Percentiles rank a stretch among this genome's conserved stretches.
Conservation (phyloP, 2,888 invertebrate genomes). For the Dasysyrphus albostriatus region DNA sequence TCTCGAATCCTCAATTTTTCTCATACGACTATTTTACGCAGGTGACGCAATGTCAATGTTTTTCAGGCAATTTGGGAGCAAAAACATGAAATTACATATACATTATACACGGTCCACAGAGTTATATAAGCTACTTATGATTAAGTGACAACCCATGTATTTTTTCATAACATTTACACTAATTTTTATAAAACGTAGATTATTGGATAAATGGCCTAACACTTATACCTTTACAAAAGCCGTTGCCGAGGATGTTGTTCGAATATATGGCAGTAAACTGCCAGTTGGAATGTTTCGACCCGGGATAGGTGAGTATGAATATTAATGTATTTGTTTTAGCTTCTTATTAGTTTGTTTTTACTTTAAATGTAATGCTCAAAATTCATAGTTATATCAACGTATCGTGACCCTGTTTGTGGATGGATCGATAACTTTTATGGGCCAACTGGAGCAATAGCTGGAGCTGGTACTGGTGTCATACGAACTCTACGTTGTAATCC, state of each 20-base stretch:
- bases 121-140: too few relatives aligned
- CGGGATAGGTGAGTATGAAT: constrained; percentile 88
- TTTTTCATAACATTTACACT: too few relatives aligned
- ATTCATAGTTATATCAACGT: constrained; percentile 87
- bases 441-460: constrained; percentile 90
- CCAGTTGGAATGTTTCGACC: constrained; percentile 94
- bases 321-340: not conserved
- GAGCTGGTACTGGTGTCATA: constrained; percentile 90
- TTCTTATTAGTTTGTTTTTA: not conserved
- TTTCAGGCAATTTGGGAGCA: too few relatives aligned
- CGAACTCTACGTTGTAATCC: constrained; percentile 89
- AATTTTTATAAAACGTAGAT: constrained; percentile 81
- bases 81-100: too few relatives aligned
- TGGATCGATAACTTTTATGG: constrained; percentile 97
- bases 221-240: constrained; percentile 97
- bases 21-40: too few relatives aligned
- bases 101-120: too few relatives aligned
- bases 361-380: not conserved
- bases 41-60: too few relatives aligned
- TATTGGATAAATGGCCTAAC: constrained; percentile 92
- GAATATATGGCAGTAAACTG: constrained; percentile 87
- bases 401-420: constrained; percentile 90
- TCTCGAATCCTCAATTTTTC: too few relatives aligned
- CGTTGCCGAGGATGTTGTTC: constrained; percentile 91
- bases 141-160: too few relatives aligned